Percentiles rank a stretch among this genome's conserved stretches.
These are phyloP conservation scores for Casuarius casuarius DNA, from an alignment of 2,113 vertebrate species.

Conservation along the genomic window DNA sequence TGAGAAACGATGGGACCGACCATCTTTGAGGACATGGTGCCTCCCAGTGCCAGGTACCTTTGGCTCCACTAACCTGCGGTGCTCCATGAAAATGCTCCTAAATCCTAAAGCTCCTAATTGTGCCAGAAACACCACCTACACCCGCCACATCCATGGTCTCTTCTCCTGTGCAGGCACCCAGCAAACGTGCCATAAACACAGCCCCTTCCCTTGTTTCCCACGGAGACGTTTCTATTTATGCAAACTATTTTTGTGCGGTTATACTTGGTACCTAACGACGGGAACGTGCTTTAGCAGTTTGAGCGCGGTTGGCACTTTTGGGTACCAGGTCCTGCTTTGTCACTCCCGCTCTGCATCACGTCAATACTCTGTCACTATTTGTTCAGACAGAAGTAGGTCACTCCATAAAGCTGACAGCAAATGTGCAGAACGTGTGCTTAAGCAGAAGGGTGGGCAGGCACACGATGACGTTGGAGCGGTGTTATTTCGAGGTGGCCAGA, in stretches of 20 bases:
- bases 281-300: not conserved
- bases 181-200: not conserved
- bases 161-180: not conserved
- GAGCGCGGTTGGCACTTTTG: accelerated
- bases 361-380: not conserved
- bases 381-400: not conserved
- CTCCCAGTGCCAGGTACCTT: not conserved
- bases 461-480: not conserved
- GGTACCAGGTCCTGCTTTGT: accelerated
- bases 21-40: not conserved
- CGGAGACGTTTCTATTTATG: not conserved
- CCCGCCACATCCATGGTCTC: too few species aligned
- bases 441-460: too few species aligned
- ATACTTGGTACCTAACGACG: accelerated
- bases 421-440: not conserved
- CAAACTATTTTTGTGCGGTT: too few species aligned
- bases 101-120: too few species aligned
- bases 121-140: not conserved
- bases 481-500: not conserved
- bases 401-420: not conserved
- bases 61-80: not conserved
- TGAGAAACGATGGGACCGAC: not conserved
- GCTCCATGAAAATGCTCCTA: not conserved
- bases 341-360: not conserved
- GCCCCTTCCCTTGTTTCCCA: not conserved